Conservation (phyloP, 2,113 vertebrate genomes). For the Piprites chloris region DNA sequence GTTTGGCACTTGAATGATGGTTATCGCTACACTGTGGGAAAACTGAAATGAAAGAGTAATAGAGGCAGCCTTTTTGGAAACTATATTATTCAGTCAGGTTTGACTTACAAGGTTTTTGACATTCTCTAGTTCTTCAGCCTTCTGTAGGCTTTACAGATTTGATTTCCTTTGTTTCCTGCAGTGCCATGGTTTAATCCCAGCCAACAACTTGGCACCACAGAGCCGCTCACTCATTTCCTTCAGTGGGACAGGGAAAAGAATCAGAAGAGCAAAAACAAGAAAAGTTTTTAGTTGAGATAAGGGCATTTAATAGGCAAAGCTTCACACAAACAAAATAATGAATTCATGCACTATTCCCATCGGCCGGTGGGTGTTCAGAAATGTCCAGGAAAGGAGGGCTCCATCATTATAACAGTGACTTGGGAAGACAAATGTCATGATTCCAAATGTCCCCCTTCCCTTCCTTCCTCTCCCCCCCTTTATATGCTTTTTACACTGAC, state of each 20-base stretch:
- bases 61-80: background rate
- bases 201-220: rapidly evolving
- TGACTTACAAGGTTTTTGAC: background rate
- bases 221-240: rapidly evolving
- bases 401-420: rapidly evolving
- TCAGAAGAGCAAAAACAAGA: background rate
- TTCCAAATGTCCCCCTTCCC: rapidly evolving
- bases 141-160: background rate
- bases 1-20: slow-evolving; percentile 22
- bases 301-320: background rate
- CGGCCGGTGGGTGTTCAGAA: background rate
- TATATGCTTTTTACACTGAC: background rate
- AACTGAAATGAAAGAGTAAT: slow-evolving; percentile 13
- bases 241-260: background rate
- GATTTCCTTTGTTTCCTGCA: background rate
- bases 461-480: background rate
- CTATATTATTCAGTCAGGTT: background rate
- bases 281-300: background rate
- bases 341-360: background rate
- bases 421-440: background rate
- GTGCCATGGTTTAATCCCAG: background rate
- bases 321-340: background rate
- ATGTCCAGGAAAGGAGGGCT: background rate
- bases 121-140: background rate
- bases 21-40: slow-evolving; percentile 37